These are phyloP conservation scores for Amphiprion clarkii DNA, from an alignment of 2,797 vertebrate genomes.

Conservation along the genomic window DNA sequence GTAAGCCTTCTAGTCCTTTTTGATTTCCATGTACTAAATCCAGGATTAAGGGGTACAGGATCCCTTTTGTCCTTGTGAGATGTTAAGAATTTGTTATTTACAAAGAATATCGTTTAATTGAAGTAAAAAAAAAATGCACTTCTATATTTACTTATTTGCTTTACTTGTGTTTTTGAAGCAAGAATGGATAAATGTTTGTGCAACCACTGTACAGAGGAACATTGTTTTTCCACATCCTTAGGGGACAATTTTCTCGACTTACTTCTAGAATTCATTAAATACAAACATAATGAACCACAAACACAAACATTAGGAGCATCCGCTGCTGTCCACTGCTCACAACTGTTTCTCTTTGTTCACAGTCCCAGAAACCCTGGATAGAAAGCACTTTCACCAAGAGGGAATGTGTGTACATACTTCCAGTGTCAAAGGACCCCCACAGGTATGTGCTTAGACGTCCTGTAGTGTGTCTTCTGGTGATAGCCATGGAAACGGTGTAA, in stretches of 20 bases:
- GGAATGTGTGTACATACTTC: constrained; percentile 99
- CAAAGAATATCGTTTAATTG: constrained; percentile 6
- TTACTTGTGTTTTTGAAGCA: constrained; percentile 7
- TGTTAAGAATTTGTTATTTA: constrained; percentile 45
- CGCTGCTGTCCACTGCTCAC: constrained; percentile 10
- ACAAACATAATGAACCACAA: background rate
- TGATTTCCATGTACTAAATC: constrained; percentile 48
- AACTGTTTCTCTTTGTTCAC: constrained; percentile 66
- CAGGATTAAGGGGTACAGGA: constrained; percentile 57
- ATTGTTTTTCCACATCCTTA: constrained; percentile 13
- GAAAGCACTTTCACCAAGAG: constrained; percentile 99
- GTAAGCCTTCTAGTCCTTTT: constrained; percentile 45
- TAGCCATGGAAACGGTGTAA: constrained; percentile 70
- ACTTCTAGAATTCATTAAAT: constrained; percentile 4
- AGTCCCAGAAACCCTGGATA: constrained; percentile 99
- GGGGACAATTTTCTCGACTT: constrained; percentile 5
- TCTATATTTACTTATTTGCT: background rate
- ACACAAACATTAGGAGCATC: background rate
- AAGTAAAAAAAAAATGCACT: background rate
- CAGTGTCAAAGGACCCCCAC: constrained; percentile 99
- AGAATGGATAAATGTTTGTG: background rate
- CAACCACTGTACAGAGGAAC: background rate
- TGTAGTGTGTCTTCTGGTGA: constrained; percentile 51
- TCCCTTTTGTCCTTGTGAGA: constrained; percentile 28
- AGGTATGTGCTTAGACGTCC: constrained; percentile 86